A percentile compares a stretch with the other conserved stretches of the same genome.
Evolutionary conservation across 2,113 vertebrate species (phyloP).

Genomic region (Gymnogyps californianus): DNA sequence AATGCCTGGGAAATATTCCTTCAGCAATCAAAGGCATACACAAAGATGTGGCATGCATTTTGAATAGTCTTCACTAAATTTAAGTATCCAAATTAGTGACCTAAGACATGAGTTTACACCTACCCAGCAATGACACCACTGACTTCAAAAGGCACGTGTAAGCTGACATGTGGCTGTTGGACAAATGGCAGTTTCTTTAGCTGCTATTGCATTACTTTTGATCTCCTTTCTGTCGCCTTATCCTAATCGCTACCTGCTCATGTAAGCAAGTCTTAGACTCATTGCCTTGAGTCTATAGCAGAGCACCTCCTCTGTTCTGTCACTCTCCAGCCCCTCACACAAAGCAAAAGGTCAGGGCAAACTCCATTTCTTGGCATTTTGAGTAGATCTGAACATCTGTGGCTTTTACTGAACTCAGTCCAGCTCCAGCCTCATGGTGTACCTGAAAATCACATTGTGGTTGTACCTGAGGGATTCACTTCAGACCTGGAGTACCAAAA

Average conservation of each 20-base stretch:
- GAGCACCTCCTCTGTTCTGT: not conserved
- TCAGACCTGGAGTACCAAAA: not conserved
- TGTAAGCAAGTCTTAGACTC: not conserved
- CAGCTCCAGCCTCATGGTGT: not conserved
- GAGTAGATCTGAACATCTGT: not conserved
- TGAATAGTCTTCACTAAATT: not conserved
- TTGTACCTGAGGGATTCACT: not conserved
- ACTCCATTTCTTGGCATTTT: not conserved
- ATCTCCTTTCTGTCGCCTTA: not conserved
- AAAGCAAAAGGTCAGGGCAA: not conserved
- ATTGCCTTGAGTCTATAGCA: not conserved
- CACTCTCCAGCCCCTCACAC: not conserved
- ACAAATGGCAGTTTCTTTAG: not conserved
- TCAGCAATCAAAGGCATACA: not conserved
- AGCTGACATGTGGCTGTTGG: not conserved
- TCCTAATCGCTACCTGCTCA: not conserved
- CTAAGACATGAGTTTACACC: not conserved
- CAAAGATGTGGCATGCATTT: not conserved
- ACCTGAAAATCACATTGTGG: not conserved
- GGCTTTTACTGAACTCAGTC: not conserved
- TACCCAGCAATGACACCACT: not conserved
- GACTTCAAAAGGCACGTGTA: not conserved
- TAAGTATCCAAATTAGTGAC: not conserved
- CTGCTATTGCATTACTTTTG: not conserved
- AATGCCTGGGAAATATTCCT: not conserved